A percentile compares a stretch with the other conserved stretches of the same genome.
Evolutionary conservation across 2,888 invertebrate genomes (phyloP).

Genomic region (Apantesis nais): DNA sequence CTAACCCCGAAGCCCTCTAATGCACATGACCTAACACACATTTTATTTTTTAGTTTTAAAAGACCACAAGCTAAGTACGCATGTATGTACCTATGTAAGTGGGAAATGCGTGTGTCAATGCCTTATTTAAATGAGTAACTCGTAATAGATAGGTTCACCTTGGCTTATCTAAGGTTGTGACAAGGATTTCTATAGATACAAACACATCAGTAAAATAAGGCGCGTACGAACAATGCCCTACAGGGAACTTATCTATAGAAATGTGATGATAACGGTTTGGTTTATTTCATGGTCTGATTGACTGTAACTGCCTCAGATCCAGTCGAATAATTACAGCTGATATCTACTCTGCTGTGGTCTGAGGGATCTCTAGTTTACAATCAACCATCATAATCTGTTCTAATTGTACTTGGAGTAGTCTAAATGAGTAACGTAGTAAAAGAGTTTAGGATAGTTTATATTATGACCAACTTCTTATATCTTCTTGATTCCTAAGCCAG

Average conservation of each 20-base stretch:
- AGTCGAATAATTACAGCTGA: too few relatives aligned
- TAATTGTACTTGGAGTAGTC: too few relatives aligned
- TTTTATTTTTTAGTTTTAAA: too few relatives aligned
- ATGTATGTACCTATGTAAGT: neutral
- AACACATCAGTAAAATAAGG: neutral
- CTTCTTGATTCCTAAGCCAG: neutral
- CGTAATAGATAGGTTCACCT: neutral
- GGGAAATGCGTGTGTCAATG: slow-evolving; percentile 3
- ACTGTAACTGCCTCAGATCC: too few relatives aligned
- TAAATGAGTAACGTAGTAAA: too few relatives aligned
- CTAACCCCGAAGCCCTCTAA: too few relatives aligned
- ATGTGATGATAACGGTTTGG: neutral
- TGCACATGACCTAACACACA: too few relatives aligned
- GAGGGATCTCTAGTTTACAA: too few relatives aligned
- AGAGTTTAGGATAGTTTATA: too few relatives aligned
- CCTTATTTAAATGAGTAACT: neutral
- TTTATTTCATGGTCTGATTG: neutral
- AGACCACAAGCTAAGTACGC: neutral
- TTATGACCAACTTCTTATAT: neutral
- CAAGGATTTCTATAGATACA: neutral
- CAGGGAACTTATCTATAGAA: neutral
- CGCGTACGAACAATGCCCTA: neutral
- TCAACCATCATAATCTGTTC: too few relatives aligned
- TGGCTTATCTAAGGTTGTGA: neutral
- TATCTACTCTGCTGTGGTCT: too few relatives aligned